Percentiles rank a stretch among this genome's conserved stretches.
Evolutionary conservation across 2,797 vertebrate genomes (phyloP).

Genomic region (Hoplostethus mediterraneus): DNA sequence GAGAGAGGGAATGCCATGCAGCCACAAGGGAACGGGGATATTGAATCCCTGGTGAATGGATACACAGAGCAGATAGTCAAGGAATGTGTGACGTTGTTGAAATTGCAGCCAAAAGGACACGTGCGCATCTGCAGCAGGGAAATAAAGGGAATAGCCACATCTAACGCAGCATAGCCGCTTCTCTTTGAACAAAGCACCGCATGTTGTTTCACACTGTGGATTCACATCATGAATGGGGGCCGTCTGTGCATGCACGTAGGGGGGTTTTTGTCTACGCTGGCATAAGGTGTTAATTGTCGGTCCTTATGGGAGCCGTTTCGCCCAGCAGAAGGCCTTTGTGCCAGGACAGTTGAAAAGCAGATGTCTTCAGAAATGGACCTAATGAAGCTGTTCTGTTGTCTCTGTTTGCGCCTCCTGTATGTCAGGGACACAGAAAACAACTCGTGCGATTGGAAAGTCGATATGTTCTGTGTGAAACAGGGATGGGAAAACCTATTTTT

Average conservation of each 20-base stretch:
- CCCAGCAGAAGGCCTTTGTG: conserved; percentile 61
- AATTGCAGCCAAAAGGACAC: conserved; percentile 4
- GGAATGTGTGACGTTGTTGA: conserved; percentile 4
- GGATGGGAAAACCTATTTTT: conserved; percentile 16
- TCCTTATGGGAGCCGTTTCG: conserved; percentile 39
- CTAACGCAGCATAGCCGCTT: not conserved
- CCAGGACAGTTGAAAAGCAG: conserved; percentile 55
- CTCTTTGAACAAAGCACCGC: too few relatives aligned
- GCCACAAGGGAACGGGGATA: conserved; percentile 32
- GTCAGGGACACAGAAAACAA: conserved; percentile 52
- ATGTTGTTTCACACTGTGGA: not conserved
- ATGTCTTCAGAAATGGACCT: conserved; percentile 68
- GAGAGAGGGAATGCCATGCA: conserved; percentile 18
- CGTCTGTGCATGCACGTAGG: conserved; percentile 8
- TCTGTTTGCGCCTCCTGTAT: conserved; percentile 54
- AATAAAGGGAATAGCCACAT: not conserved
- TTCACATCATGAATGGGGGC: conserved; percentile 17
- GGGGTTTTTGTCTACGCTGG: conserved; percentile 2
- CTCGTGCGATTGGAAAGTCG: conserved; percentile 52
- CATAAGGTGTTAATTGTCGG: conserved; percentile 61
- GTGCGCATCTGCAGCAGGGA: conserved; percentile 4
- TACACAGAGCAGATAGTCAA: conserved; percentile 15
- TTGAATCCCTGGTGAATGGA: conserved; percentile 40
- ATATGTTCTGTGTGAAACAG: conserved; percentile 23
- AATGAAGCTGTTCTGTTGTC: conserved; percentile 62